These are phyloP conservation scores for Odocoileus hemionus DNA, from an alignment of 2,113 vertebrate genomes.

Conservation along the genomic window DNA sequence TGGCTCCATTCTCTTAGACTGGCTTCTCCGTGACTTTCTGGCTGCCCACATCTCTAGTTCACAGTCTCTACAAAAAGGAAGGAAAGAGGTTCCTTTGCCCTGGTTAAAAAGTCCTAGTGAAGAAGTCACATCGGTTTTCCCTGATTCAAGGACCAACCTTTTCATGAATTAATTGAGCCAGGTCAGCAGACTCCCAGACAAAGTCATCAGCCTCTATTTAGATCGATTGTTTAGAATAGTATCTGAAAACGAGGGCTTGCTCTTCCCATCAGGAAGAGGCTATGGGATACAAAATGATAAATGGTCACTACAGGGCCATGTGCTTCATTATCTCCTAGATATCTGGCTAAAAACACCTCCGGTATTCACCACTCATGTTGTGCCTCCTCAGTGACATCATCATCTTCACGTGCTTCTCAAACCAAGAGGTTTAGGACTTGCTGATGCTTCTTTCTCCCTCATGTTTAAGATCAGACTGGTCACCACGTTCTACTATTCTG, in stretches of 20 bases:
- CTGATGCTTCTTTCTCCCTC: background rate
- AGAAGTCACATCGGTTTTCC: background rate
- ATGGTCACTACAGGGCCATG: background rate
- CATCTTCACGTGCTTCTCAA: background rate
- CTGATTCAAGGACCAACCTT: background rate
- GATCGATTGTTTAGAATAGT: background rate
- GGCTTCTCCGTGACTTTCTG: background rate
- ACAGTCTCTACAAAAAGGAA: background rate
- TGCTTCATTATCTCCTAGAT: background rate
- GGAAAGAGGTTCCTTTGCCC: background rate
- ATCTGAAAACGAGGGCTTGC: background rate
- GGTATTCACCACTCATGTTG: fast-evolving
- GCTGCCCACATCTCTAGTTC: background rate
- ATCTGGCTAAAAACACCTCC: too few species aligned
- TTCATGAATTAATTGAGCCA: background rate
- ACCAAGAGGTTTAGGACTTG: background rate
- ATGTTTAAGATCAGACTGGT: background rate
- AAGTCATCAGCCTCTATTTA: background rate
- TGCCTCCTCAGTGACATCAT: background rate
- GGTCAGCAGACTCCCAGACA: background rate
- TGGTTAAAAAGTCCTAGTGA: background rate
- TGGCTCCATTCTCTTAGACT: background rate
- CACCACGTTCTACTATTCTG: background rate
- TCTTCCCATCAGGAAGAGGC: background rate
- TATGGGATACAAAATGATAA: background rate